Evolutionary conservation across 2,113 vertebrate genomes (phyloP).

Genomic region (Pygoscelis antarcticus): DNA sequence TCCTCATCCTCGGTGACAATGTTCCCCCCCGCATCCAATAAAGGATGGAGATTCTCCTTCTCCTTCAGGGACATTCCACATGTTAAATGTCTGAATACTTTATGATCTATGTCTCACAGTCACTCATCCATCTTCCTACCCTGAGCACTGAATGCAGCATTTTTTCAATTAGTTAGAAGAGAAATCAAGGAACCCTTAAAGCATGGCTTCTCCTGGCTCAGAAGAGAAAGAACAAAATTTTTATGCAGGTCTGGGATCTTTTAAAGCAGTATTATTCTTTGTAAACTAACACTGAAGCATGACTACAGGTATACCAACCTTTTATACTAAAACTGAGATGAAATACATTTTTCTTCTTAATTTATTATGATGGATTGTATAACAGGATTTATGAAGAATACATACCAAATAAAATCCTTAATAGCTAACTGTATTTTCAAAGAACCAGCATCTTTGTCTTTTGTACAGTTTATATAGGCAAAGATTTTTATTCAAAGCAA

Average conservation of each 20-base stretch:
- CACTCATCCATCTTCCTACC: background rate
- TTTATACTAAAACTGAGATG: background rate
- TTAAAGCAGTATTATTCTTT: background rate
- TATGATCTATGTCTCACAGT: background rate
- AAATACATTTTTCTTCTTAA: background rate
- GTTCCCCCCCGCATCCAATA: too few species aligned
- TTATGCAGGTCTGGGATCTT: background rate
- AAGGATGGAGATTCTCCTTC: too few species aligned
- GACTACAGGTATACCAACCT: background rate
- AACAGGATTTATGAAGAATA: background rate
- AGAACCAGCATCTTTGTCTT: background rate
- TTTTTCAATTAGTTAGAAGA: background rate
- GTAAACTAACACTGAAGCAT: background rate
- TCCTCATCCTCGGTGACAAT: too few species aligned
- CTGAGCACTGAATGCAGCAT: background rate
- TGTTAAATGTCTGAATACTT: background rate
- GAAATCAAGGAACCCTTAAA: background rate
- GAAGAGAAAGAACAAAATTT: background rate
- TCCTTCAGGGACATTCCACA: background rate
- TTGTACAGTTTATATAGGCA: background rate
- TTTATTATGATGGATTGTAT: background rate
- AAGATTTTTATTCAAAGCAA: background rate
- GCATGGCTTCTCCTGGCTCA: background rate
- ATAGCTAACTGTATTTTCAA: background rate
- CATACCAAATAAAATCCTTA: background rate